Evolutionary conservation across 2,797 vertebrate species (phyloP).

Genomic region (Oophaga sylvatica): DNA sequence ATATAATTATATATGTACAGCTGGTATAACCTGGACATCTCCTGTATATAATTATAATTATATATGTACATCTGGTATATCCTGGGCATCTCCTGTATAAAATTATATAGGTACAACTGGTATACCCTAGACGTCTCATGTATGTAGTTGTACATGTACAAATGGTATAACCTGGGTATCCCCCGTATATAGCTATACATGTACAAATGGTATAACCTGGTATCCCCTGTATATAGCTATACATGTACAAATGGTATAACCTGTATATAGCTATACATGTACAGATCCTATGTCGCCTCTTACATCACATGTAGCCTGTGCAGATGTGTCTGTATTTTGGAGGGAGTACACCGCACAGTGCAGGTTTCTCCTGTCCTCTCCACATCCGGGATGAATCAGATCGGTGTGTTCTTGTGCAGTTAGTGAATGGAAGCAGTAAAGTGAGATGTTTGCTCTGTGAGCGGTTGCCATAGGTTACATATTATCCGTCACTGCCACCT

Average conservation of each 20-base stretch:
- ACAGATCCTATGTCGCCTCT: background rate
- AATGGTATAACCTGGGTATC: background rate
- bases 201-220: background rate
- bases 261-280: background rate
- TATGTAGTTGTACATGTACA: background rate
- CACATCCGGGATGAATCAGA: background rate
- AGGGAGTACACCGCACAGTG: constrained; percentile 26
- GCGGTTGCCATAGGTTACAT: background rate
- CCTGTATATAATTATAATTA: background rate
- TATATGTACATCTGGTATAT: background rate
- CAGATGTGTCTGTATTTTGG: constrained; percentile 26
- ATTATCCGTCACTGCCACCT: background rate
- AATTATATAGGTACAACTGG: background rate
- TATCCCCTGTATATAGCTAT: background rate
- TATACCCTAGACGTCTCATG: background rate
- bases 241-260: background rate
- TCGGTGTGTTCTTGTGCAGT: background rate
- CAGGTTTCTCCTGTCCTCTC: background rate
- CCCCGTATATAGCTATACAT: background rate
- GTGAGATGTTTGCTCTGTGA: background rate
- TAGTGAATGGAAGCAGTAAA: background rate
- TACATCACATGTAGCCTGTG: background rate
- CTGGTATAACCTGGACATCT: too few species aligned
- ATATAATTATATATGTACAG: too few species aligned
- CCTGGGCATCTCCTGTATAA: background rate